A percentile compares a stretch with the other conserved stretches of the same genome.
Evolutionary conservation across 2,888 invertebrate species (phyloP).

Genomic region (Phyllotreta cruciferae): DNA sequence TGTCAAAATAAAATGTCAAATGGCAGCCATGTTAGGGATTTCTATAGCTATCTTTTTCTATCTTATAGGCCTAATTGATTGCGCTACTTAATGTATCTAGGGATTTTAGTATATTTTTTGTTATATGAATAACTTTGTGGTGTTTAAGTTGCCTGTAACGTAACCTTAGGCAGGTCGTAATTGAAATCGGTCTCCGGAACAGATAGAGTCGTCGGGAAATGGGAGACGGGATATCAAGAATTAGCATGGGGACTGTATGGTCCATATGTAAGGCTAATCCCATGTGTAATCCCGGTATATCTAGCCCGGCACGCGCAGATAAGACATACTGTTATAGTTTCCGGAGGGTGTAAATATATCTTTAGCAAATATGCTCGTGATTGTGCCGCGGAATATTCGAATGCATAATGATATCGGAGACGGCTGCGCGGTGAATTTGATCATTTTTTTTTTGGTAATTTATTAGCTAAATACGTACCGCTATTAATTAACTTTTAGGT

Average conservation of each 20-base stretch:
- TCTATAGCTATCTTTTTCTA: no score
- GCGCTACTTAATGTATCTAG: no score
- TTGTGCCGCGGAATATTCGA: conserved; percentile 30
- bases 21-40: no score
- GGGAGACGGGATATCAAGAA: conserved; percentile 48
- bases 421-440: no score
- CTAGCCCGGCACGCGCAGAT: conserved; percentile 47
- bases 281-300: conserved; percentile 57
- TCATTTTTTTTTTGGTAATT: no score
- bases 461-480: no score
- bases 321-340: conserved; percentile 41
- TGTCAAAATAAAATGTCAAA: no score
- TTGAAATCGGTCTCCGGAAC: conserved; percentile 42
- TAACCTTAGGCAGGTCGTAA: conserved; percentile 33
- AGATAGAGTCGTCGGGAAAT: conserved; percentile 41
- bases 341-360: conserved; percentile 40
- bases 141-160: conserved; percentile 20
- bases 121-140: neutral
- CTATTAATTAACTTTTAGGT: no score
- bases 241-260: conserved; percentile 55
- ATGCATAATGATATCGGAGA: conserved; percentile 23
- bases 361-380: conserved; percentile 35
- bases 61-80: no score
- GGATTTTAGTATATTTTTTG: neutral
- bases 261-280: conserved; percentile 60